Evolutionary conservation across 2,888 invertebrate species (phyloP).

Genomic region (Xestoiulus laeticollis): DNA sequence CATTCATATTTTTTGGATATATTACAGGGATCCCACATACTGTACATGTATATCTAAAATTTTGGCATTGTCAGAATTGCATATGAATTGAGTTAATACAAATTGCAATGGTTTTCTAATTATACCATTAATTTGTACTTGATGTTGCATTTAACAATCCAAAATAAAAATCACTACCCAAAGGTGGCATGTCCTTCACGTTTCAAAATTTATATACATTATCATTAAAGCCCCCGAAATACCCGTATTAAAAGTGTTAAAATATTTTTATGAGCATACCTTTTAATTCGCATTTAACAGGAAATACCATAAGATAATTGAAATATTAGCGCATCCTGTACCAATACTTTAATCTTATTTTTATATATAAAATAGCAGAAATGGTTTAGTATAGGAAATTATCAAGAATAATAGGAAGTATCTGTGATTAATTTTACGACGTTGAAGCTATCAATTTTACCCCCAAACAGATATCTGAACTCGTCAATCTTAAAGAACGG

Average conservation of each 20-base stretch:
- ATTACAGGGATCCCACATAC: too few species aligned
- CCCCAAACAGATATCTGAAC: not conserved
- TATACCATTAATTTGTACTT: too few species aligned
- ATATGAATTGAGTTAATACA: too few species aligned
- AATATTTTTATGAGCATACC: not conserved
- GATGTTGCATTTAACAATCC: too few species aligned
- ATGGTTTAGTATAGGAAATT: constrained; percentile 5
- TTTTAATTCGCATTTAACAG: not conserved
- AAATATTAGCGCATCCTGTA: not conserved
- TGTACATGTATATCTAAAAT: too few species aligned
- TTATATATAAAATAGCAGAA: not conserved
- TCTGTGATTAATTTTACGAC: not conserved
- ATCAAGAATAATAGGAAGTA: constrained; percentile 3
- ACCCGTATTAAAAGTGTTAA: not conserved
- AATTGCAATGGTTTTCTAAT: too few species aligned
- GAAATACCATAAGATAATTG: not conserved
- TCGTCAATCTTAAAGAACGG: not conserved
- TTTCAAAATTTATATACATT: too few species aligned
- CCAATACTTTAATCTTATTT: not conserved
- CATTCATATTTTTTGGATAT: too few species aligned
- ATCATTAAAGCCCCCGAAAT: too few species aligned
- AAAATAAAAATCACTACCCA: too few species aligned
- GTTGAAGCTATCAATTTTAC: not conserved
- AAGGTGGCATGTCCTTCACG: too few species aligned
- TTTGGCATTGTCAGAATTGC: too few species aligned